Evolutionary conservation across 2,113 vertebrate genomes (phyloP).

Genomic region (Zosterops borbonicus): DNA sequence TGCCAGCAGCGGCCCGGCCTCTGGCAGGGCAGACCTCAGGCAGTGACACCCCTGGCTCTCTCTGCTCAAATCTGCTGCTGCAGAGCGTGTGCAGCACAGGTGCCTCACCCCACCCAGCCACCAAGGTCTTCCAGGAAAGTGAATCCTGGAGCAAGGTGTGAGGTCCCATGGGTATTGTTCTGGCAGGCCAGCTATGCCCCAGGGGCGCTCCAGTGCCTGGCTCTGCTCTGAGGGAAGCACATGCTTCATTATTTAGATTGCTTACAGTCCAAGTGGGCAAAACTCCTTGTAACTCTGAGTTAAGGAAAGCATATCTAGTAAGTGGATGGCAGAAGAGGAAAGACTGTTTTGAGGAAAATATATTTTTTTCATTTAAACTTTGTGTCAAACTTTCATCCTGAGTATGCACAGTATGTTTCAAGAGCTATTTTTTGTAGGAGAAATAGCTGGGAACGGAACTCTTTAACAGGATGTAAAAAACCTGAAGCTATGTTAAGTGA

Average conservation of each 20-base stretch:
- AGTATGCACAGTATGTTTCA: not conserved
- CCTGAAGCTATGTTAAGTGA: not conserved
- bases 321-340: not conserved
- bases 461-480: not conserved
- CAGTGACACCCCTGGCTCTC: not conserved
- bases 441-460: not conserved
- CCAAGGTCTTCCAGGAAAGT: not conserved
- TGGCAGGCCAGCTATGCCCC: not conserved
- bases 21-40: not conserved
- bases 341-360: not conserved
- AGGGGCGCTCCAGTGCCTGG: rapidly evolving
- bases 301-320: not conserved
- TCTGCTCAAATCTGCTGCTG: not conserved
- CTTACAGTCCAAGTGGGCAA: not conserved
- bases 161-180: not conserved
- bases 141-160: not conserved
- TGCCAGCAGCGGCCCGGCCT: rapidly evolving
- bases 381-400: not conserved
- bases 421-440: not conserved
- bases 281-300: not conserved
- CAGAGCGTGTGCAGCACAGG: not conserved
- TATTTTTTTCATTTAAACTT: not conserved
- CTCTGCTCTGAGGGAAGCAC: not conserved
- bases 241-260: not conserved
- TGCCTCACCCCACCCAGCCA: not conserved